Conservation (phyloP, 2,113 vertebrate species). For the Plotosus lineatus region DNA sequence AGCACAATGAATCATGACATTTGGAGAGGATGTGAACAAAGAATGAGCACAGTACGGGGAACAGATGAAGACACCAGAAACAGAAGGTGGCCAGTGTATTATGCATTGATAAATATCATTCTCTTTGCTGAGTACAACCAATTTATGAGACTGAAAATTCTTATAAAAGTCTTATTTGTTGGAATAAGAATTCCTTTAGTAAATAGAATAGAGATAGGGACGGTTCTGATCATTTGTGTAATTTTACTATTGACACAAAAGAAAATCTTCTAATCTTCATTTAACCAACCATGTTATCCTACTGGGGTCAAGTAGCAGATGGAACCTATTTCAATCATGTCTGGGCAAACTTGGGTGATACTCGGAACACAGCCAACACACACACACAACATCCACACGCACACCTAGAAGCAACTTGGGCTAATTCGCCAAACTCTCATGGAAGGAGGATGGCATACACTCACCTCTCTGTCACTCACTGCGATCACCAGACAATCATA, state of each 20-base stretch:
- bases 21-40: conserved; percentile 26
- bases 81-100: conserved; percentile 24
- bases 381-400: too few relatives aligned
- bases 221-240: neutral
- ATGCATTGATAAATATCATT: conserved; percentile 14
- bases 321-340: too few relatives aligned
- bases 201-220: neutral
- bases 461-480: too few relatives aligned
- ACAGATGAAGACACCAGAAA: conserved; percentile 9
- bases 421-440: too few relatives aligned
- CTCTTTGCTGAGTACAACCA: neutral
- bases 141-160: neutral
- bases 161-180: neutral
- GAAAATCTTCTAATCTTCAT: neutral
- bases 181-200: neutral
- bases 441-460: too few relatives aligned
- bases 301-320: too few relatives aligned
- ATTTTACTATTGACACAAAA: neutral
- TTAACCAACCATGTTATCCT: too few relatives aligned
- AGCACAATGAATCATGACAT: conserved; percentile 45
- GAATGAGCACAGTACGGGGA: conserved; percentile 21
- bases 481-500: too few relatives aligned
- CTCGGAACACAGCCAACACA: too few relatives aligned
- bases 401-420: too few relatives aligned
- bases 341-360: too few relatives aligned